Evolutionary conservation across 2,888 invertebrate species (phyloP), one percentile per base, ranked within the genome.

Genomic region (Candidula unifasciata): DNA sequence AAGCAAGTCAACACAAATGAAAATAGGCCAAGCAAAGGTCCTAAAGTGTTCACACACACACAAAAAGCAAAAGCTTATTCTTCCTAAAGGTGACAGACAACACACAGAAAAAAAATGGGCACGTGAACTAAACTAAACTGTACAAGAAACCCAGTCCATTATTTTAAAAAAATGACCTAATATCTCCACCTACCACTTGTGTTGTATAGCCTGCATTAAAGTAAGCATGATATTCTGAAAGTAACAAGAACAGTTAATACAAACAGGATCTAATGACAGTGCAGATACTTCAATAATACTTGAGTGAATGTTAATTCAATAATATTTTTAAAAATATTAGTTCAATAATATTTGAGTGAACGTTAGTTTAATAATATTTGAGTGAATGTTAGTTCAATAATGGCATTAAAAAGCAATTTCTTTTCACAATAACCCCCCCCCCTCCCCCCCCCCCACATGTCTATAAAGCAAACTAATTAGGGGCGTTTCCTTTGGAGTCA

Each of bases 191-290:
- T 85, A 82, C 82, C 85, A 79, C 82, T 79, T 85, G 85, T 0
- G 82, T 87, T 69, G 85, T 82, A 79, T 86, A 88, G 85, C 88
- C 88, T 84, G 83, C 82, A 84, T 88, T 88, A 86, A 85, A 88
- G 86, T 88, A 88, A 52, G 88, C 88, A 82, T 87, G 85, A 79
- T 88, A 88, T 33, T 86, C 88, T 88, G 88, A 64, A 85, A 69
- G 68, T 57, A 74, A 85, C 71, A 68, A 85, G 27, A 54, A 64
- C 44, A 16, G 52, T 8, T 44, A 44, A 44, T 44, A 13, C 44
- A 44, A 24, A 16, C 21, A 60, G 60, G 18, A 13, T 60, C 21
- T 60, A 21, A 60, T 60, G 60, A 60, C 3, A n/a, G 60, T 60
- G n/a, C 8, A 24, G 21, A 18, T 5, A 3, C 21, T 60, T 60